A percentile compares a stretch with the other conserved stretches of the same genome.
Evolutionary conservation across 2,797 vertebrate genomes (phyloP).

Genomic region (Taeniopygia guttata): DNA sequence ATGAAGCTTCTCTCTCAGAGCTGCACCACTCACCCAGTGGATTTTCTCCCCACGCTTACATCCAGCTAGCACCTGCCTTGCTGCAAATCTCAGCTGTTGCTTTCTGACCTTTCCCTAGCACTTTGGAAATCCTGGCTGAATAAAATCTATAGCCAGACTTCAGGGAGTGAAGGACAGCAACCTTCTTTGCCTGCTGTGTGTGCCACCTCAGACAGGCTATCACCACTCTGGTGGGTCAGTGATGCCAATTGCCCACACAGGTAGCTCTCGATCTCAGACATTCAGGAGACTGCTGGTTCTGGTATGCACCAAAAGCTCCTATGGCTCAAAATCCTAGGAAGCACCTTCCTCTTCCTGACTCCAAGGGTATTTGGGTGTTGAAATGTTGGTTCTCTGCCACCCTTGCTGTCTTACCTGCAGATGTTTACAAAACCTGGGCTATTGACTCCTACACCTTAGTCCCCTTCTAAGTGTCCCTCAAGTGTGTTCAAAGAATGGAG

Average conservation of each 20-base stretch:
- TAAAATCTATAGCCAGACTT: background rate
- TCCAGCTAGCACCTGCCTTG: background rate
- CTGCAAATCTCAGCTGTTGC: background rate
- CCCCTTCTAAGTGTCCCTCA: background rate
- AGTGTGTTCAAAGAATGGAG: background rate
- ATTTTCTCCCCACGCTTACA: background rate
- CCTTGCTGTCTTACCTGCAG: background rate
- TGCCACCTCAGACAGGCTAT: background rate
- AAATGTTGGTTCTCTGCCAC: background rate
- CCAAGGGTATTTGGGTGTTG: rapidly evolving
- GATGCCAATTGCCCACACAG: background rate
- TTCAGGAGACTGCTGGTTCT: background rate
- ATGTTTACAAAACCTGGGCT: background rate
- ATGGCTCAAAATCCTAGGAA: background rate
- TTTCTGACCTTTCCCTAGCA: background rate
- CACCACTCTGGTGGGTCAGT: background rate
- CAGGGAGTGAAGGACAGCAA: background rate
- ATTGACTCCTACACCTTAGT: background rate
- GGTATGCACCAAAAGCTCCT: background rate
- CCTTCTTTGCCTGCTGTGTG: background rate
- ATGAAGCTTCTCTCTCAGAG: background rate
- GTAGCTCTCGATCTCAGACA: background rate
- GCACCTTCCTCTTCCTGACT: background rate
- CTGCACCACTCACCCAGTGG: background rate
- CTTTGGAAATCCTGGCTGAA: background rate